Percentiles rank a stretch among this genome's conserved stretches.
Conservation (phyloP, 1,140 invertebrate species). For the Ectropis grisescens region DNA sequence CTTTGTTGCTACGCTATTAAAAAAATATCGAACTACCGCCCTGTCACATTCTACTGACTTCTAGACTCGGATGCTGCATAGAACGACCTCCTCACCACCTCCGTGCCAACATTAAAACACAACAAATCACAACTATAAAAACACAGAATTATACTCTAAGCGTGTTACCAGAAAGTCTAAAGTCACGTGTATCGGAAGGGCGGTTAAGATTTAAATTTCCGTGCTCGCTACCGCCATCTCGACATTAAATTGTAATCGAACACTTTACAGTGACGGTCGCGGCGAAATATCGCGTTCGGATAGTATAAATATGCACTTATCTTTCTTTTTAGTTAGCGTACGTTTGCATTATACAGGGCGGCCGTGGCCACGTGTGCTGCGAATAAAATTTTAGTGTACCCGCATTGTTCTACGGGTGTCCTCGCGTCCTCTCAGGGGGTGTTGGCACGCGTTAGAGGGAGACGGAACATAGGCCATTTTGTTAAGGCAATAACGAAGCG, state of each 20-base stretch:
- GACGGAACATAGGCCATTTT: slow-evolving; percentile 36
- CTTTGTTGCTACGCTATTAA: slow-evolving; percentile 15
- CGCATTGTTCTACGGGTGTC: slow-evolving; percentile 49
- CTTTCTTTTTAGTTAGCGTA: slow-evolving; percentile 64
- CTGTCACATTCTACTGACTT: slow-evolving; percentile 29
- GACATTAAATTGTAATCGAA: slow-evolving; percentile 70
- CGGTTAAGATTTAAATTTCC: slow-evolving; percentile 39
- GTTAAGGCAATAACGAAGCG: slow-evolving; percentile 39
- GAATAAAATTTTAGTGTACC: slow-evolving; percentile 65
- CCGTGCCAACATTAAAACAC: slow-evolving; percentile 19
- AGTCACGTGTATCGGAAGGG: slow-evolving; percentile 9
- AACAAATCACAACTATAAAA: no score
- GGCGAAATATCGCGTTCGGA: slow-evolving; percentile 53
- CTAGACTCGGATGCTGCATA: slow-evolving; percentile 29
- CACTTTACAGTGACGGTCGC: slow-evolving; percentile 58
- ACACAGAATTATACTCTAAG: no score
- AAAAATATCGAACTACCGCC: slow-evolving; percentile 16
- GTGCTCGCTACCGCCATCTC: slow-evolving; percentile 25
- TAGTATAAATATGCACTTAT: slow-evolving; percentile 66
- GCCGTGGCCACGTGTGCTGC: slow-evolving; percentile 44
- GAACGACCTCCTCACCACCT: slow-evolving; percentile 25
- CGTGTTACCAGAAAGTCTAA: no score
- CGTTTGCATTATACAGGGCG: slow-evolving; percentile 58
- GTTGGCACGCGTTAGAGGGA: slow-evolving; percentile 24
- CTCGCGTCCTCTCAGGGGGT: no score